These are phyloP conservation scores for Crotalus horridus DNA, from an alignment of 2,113 vertebrate genomes.

Conservation along the genomic window DNA sequence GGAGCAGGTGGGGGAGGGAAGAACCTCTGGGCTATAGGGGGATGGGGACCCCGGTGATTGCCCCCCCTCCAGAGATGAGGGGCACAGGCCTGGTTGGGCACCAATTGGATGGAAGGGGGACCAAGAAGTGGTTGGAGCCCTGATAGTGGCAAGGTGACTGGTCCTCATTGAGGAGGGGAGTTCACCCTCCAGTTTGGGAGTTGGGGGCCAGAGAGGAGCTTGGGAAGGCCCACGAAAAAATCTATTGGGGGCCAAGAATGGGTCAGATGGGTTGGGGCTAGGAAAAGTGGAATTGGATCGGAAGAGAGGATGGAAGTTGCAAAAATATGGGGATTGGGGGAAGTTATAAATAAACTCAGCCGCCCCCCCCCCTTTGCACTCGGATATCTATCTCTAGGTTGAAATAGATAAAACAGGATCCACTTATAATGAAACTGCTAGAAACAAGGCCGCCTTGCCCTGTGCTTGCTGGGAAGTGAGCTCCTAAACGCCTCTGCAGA, in stretches of 20 bases:
- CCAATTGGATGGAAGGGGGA: not conserved
- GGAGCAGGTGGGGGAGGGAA: constrained; percentile 34
- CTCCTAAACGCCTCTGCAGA: not conserved
- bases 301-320: not conserved
- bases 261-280: not conserved
- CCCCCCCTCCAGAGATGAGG: not conserved
- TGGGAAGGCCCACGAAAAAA: not conserved
- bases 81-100: not conserved
- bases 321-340: not conserved
- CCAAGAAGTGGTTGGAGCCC: not conserved
- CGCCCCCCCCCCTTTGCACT: not conserved
- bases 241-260: not conserved
- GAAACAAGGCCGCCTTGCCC: not conserved
- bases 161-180: not conserved
- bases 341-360: not conserved
- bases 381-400: not conserved
- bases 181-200: not conserved
- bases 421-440: not conserved
- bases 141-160: not conserved
- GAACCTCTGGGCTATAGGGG: not conserved
- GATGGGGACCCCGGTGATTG: not conserved
- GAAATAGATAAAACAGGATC: not conserved
- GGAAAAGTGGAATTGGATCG: not conserved
- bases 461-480: not conserved
- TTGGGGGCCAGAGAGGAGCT: not conserved